Evolutionary conservation across 1,140 invertebrate genomes (phyloP).

Genomic region (Phocides pigmalion): DNA sequence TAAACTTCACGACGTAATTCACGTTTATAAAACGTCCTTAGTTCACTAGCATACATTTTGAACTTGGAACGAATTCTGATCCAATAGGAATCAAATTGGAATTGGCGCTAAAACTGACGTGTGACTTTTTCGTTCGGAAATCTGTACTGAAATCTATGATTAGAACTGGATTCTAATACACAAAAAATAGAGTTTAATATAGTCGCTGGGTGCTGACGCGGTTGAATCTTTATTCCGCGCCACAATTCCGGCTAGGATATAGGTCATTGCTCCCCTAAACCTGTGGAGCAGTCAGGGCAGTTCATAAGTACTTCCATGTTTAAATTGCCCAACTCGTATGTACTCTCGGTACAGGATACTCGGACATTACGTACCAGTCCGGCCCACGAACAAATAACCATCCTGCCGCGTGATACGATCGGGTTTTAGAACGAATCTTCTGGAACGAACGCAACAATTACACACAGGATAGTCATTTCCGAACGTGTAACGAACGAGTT

Average conservation of each 20-base stretch:
- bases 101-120: slow-evolving; percentile 57
- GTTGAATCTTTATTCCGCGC: slow-evolving; percentile 63
- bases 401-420: slow-evolving; percentile 52
- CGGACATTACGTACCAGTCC: slow-evolving; percentile 58
- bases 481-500: slow-evolving; percentile 8
- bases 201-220: slow-evolving; percentile 49
- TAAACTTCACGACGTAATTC: slow-evolving; percentile 62
- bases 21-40: slow-evolving; percentile 47
- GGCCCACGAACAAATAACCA: slow-evolving; percentile 57
- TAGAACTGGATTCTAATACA: slow-evolving; percentile 77
- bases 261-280: slow-evolving; percentile 83
- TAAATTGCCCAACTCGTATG: slow-evolving; percentile 79
- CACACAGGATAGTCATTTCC: slow-evolving; percentile 33
- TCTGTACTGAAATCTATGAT: slow-evolving; percentile 64
- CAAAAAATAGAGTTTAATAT: slow-evolving; percentile 79
- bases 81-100: slow-evolving; percentile 71
- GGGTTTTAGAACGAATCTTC: slow-evolving; percentile 54
- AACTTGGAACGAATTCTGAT: slow-evolving; percentile 54
- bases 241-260: slow-evolving; percentile 74
- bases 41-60: slow-evolving; percentile 37
- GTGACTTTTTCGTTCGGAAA: slow-evolving; percentile 59
- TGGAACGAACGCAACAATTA: slow-evolving; percentile 47
- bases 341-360: slow-evolving; percentile 76
- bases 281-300: slow-evolving; percentile 76
- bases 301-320: slow-evolving; percentile 78